Evolutionary conservation across 2,113 vertebrate species (phyloP).

Genomic region (Daboia siamensis): DNA sequence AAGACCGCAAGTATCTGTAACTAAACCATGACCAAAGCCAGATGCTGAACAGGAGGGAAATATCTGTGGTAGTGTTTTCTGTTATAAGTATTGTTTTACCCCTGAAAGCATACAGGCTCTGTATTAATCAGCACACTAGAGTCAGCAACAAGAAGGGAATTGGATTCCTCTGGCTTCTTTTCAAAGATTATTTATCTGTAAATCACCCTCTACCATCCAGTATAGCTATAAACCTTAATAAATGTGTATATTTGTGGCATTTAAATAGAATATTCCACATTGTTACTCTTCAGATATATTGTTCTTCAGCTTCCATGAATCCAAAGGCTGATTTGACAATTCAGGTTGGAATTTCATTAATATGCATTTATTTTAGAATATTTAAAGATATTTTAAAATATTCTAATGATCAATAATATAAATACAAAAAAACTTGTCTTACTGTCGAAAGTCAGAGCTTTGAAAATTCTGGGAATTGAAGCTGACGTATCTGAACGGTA

Average conservation of each 20-base stretch:
- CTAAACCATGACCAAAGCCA: not conserved
- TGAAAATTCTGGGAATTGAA: not conserved
- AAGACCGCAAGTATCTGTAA: conserved; percentile 5
- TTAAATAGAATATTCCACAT: not conserved
- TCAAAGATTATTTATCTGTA: not conserved
- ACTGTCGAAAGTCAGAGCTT: not conserved
- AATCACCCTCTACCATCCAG: not conserved
- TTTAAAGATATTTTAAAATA: not conserved
- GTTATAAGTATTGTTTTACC: not conserved
- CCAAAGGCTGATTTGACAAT: not conserved
- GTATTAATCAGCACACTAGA: conserved; percentile 11
- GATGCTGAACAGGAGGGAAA: not conserved
- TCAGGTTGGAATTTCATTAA: not conserved
- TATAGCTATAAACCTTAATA: not conserved
- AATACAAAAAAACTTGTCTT: not conserved
- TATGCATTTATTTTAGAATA: not conserved
- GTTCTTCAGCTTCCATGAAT: not conserved
- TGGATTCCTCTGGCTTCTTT: not conserved
- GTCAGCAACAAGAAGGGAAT: not conserved
- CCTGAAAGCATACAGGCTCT: not conserved
- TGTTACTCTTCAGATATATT: not conserved
- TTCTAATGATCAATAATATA: not conserved
- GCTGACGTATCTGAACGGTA: not conserved
- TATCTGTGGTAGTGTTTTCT: not conserved
- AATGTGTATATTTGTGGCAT: not conserved